Evolutionary conservation across 2,113 vertebrate species (phyloP).

Genomic region (Nothobranchius furzeri): DNA sequence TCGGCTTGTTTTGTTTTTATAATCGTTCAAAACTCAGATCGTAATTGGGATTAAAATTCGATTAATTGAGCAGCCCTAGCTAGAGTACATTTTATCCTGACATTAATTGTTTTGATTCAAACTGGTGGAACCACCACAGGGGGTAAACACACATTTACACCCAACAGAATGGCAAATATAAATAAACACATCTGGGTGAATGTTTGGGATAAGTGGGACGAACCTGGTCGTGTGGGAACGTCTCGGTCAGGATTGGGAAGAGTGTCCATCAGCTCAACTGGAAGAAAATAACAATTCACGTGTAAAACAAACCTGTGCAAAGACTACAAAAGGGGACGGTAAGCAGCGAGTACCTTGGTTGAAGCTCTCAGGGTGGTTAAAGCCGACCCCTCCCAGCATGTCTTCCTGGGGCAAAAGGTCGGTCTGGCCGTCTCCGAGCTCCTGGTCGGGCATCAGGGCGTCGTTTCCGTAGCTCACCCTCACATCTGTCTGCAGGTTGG

Average conservation of each 20-base stretch:
- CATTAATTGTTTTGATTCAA: conserved; percentile 3
- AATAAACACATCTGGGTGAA: too few species aligned
- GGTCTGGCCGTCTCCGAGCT: conserved; percentile 74
- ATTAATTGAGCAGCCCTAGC: too few species aligned
- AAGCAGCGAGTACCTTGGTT: conserved; percentile 84
- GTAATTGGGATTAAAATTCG: too few species aligned
- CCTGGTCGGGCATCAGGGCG: conserved; percentile 91
- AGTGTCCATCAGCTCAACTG: conserved; percentile 94
- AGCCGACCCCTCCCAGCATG: conserved; percentile 87
- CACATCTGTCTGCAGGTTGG: conserved; percentile 92
- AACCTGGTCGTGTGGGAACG: conserved; percentile 94
- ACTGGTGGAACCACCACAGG: conserved; percentile 1
- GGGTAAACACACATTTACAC: background rate
- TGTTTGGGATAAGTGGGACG: too few species aligned
- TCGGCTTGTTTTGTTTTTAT: too few species aligned
- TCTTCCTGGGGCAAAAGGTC: conserved; percentile 89
- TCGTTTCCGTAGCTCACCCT: conserved; percentile 97
- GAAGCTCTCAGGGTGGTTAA: conserved; percentile 93
- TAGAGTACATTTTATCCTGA: too few species aligned
- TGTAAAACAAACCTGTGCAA: background rate
- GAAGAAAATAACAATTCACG: conserved; percentile 20
- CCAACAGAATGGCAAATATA: background rate
- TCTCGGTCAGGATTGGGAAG: conserved; percentile 92
- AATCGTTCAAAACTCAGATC: too few species aligned
- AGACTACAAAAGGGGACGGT: too few species aligned